A percentile compares a stretch with the other conserved stretches of the same genome.
Evolutionary conservation across 2,888 invertebrate genomes (phyloP).

Genomic region (Tachystola acroxantha): DNA sequence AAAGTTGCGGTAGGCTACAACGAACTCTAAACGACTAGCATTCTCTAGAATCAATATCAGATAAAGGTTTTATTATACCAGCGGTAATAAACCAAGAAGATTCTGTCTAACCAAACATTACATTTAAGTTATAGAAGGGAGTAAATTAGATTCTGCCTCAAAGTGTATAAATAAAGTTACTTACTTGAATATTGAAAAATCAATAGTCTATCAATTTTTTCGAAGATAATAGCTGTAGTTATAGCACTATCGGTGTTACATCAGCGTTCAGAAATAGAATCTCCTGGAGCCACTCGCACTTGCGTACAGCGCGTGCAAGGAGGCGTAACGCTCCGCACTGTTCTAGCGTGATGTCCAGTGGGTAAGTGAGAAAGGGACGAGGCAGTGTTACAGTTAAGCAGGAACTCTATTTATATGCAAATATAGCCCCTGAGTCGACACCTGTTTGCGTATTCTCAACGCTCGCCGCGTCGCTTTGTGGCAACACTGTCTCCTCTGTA

Average conservation of each 20-base stretch:
- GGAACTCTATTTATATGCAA: conserved; percentile 79
- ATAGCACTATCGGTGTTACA: conserved; percentile 52
- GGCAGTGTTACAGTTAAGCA: conserved; percentile 75
- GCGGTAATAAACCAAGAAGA: no score
- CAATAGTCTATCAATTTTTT: not conserved
- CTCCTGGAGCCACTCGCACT: conserved; percentile 63
- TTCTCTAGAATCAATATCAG: not conserved
- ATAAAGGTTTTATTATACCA: no score
- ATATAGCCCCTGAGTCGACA: conserved; percentile 76
- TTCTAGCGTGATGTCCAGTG: conserved; percentile 46
- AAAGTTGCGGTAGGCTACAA: conserved; percentile 30
- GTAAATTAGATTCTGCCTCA: no score
- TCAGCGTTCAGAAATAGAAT: conserved; percentile 71
- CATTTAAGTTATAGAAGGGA: no score
- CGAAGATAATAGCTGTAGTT: conserved; percentile 42
- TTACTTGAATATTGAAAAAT: not conserved
- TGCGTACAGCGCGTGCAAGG: conserved; percentile 58
- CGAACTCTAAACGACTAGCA: not conserved
- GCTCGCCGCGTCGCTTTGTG: conserved; percentile 61
- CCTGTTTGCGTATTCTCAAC: conserved; percentile 77
- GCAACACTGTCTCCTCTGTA: conserved; percentile 62
- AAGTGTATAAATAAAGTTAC: no score
- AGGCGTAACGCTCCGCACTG: conserved; percentile 57
- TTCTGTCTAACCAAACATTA: no score
- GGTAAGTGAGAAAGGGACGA: conserved; percentile 66